Evolutionary conservation across 2,888 invertebrate genomes (phyloP).

Genomic region (Meandrusa payeni): DNA sequence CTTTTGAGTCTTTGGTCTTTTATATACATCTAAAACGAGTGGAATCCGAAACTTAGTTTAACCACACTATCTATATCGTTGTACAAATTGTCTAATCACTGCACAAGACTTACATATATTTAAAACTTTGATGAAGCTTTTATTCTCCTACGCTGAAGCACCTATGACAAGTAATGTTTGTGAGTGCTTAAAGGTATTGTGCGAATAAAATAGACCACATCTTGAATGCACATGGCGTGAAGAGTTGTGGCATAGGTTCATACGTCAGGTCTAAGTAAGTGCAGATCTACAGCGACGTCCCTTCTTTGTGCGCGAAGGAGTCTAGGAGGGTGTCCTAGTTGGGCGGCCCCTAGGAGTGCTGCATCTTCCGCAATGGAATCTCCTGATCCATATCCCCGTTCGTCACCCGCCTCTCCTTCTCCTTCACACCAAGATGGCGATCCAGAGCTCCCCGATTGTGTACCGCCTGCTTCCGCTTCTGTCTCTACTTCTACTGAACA

Average conservation of each 20-base stretch:
- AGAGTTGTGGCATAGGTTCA: slow-evolving; percentile 36
- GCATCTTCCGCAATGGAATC: slow-evolving; percentile 76
- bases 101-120: slow-evolving; percentile 41
- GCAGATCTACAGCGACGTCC: slow-evolving; percentile 72
- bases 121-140: slow-evolving; percentile 30
- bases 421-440: slow-evolving; percentile 79
- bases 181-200: slow-evolving; percentile 36
- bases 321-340: slow-evolving; percentile 44
- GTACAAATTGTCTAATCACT: slow-evolving; percentile 52
- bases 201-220: slow-evolving; percentile 8
- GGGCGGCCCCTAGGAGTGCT: slow-evolving; percentile 58
- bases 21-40: slow-evolving; percentile 44
- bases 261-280: slow-evolving; percentile 68
- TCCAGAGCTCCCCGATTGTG: slow-evolving; percentile 68
- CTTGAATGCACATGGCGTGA: slow-evolving; percentile 1
- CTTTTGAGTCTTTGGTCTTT: slow-evolving; percentile 45
- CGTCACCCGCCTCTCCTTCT: slow-evolving; percentile 68
- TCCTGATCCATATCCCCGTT: slow-evolving; percentile 76
- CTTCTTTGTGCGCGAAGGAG: slow-evolving; percentile 57
- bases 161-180: slow-evolving; percentile 48
- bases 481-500: slow-evolving; percentile 73
- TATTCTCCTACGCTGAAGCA: slow-evolving; percentile 41
- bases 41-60: slow-evolving; percentile 43
- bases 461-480: slow-evolving; percentile 62
- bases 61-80: slow-evolving; percentile 56